Conservation (phyloP, 2,797 vertebrate genomes). For the Pagetopsis macropterus region DNA sequence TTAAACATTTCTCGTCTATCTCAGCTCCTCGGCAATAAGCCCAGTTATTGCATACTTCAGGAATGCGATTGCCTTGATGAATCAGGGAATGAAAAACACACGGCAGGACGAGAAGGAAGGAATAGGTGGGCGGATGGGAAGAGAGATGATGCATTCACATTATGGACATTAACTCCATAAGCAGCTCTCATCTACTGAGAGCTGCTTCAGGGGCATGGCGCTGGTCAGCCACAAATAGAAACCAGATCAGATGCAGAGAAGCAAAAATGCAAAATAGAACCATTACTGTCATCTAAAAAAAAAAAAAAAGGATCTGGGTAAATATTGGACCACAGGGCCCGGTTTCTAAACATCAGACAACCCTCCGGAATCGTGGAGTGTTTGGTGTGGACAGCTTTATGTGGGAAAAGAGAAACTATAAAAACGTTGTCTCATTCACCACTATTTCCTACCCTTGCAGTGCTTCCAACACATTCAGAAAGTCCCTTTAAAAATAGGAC, state of each 20-base stretch:
- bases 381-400: conserved; percentile 46
- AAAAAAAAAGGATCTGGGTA: conserved; percentile 28
- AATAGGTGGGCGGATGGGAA: background rate
- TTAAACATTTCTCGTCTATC: conserved; percentile 41
- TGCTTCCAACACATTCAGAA: background rate
- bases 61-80: conserved; percentile 12
- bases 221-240: conserved; percentile 51
- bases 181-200: conserved; percentile 48
- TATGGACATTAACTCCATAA: conserved; percentile 43
- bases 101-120: background rate
- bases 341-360: conserved; percentile 29
- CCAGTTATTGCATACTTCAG: conserved; percentile 21
- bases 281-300: conserved; percentile 14
- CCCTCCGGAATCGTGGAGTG: conserved; percentile 12
- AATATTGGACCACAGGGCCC: conserved; percentile 52
- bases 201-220: conserved; percentile 6
- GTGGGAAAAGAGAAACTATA: conserved; percentile 31
- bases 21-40: conserved; percentile 22
- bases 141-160: conserved; percentile 44
- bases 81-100: conserved; percentile 15
- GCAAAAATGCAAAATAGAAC: conserved; percentile 20
- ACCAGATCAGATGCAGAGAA: conserved; percentile 38
- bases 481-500: conserved; percentile 28
- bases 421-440: background rate
- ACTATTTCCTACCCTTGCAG: conserved; percentile 18